A percentile compares a stretch with the other conserved stretches of the same genome.
These are phyloP conservation scores for Keiferia lycopersicella DNA, from an alignment of 2,888 invertebrate genomes.

Conservation along the genomic window DNA sequence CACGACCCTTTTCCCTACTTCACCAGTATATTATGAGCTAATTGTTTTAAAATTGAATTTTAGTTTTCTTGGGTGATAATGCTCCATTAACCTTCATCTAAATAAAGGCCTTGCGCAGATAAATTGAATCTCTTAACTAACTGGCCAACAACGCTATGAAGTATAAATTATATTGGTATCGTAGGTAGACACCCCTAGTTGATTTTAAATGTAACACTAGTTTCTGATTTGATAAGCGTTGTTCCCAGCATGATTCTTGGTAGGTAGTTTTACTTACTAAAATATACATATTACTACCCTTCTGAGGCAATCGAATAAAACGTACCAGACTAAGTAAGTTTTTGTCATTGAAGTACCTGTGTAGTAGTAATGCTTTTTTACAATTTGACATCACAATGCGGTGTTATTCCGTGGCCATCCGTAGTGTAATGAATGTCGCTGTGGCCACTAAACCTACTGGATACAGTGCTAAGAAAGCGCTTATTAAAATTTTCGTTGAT, in stretches of 20 bases:
- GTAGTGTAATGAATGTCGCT: not conserved
- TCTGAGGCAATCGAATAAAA: not conserved
- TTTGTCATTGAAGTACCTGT: not conserved
- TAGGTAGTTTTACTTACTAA: not conserved
- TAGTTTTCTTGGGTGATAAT: too few species aligned
- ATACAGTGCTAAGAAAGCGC: too few species aligned
- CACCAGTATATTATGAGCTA: too few species aligned
- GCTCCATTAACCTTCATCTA: too few species aligned
- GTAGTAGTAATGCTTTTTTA: not conserved
- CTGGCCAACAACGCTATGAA: not conserved
- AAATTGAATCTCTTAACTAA: conserved; percentile 22
- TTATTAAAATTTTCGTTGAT: too few species aligned
- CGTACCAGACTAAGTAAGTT: not conserved
- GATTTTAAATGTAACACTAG: not conserved
- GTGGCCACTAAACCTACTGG: not conserved
- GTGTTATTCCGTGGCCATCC: not conserved
- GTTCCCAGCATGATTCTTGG: not conserved
- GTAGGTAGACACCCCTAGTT: not conserved
- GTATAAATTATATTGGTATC: not conserved
- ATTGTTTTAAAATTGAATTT: too few species aligned
- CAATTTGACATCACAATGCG: conserved; percentile 17
- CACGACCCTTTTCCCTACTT: too few species aligned
- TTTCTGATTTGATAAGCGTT: not conserved
- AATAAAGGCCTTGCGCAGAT: conserved; percentile 22
- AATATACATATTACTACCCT: not conserved